phyloP scores from a whole-genome alignment of 1,140 invertebrate genomes.

The Drosophila saltans region DNA sequence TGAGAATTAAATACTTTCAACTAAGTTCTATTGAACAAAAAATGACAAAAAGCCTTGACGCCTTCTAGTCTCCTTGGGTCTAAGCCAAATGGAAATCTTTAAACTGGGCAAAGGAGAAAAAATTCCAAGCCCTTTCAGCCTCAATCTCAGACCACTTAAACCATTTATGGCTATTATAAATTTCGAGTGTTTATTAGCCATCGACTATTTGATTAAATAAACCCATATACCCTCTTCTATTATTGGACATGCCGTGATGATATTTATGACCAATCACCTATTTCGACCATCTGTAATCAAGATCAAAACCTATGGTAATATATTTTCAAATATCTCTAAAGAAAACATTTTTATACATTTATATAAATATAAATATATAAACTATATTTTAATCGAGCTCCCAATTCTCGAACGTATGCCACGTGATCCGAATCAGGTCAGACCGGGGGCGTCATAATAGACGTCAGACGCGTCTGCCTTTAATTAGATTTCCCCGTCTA shows the following conservation, averaged over 20 bases:
- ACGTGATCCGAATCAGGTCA: slow-evolving; percentile 55
- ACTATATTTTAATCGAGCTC: slow-evolving; percentile 28
- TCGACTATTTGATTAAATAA: slow-evolving; percentile 3
- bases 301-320: slow-evolving; percentile 47
- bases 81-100: neutral
- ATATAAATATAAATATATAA: slow-evolving; percentile 15
- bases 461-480: slow-evolving; percentile 43
- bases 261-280: slow-evolving; percentile 34
- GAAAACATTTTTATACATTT: neutral
- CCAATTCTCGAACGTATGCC: slow-evolving; percentile 27
- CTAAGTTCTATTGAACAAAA: neutral
- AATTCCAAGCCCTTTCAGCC: slow-evolving; percentile 6
- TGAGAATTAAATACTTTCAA: slow-evolving; percentile 26
- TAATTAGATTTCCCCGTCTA: slow-evolving; percentile 52
- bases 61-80: too few relatives aligned
- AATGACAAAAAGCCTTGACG: neutral
- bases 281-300: slow-evolving; percentile 27
- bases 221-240: slow-evolving; percentile 28
- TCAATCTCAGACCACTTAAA: slow-evolving; percentile 33
- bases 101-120: neutral
- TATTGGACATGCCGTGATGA: slow-evolving; percentile 19
- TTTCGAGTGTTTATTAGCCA: slow-evolving; percentile 30
- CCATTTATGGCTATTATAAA: slow-evolving; percentile 33
- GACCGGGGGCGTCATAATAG: slow-evolving; percentile 9
- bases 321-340: slow-evolving; percentile 48